These are phyloP conservation scores for Diadema setosum DNA, from an alignment of 35 echinoderm and acorn worm genomes.

Conservation along the genomic window DNA sequence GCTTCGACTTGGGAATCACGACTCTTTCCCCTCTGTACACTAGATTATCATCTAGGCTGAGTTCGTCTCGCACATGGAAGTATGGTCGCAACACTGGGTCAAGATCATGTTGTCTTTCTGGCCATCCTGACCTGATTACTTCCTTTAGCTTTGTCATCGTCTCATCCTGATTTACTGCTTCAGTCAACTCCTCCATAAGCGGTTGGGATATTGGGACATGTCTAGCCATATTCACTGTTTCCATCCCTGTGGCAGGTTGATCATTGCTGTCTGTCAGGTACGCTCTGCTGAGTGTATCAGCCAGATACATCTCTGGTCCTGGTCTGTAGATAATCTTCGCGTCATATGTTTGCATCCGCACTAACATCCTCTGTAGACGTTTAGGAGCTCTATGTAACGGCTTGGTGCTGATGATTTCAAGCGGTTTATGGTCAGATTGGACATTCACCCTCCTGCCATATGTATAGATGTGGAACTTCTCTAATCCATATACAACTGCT, in stretches of 20 bases:
- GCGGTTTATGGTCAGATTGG: constrained; percentile 53
- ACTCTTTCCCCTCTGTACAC: too few species aligned
- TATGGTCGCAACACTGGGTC: not conserved
- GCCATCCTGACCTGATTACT: not conserved
- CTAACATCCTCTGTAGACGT: too few species aligned
- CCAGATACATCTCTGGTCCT: too few species aligned
- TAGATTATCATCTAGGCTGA: not conserved
- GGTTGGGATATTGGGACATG: too few species aligned
- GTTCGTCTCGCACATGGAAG: not conserved
- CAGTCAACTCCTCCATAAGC: too few species aligned
- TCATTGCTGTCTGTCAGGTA: too few species aligned
- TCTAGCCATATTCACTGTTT: too few species aligned
- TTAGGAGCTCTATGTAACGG: constrained; percentile 41
- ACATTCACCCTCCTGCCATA: constrained; percentile 38
- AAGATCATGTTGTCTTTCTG: not conserved
- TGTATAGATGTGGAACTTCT: constrained; percentile 57
- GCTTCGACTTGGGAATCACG: not conserved
- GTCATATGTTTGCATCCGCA: too few species aligned
- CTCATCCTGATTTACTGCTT: not conserved
- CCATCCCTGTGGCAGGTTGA: too few species aligned
- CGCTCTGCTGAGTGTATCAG: too few species aligned
- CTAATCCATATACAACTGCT: constrained; percentile 27
- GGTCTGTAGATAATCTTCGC: too few species aligned
- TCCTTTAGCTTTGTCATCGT: not conserved
- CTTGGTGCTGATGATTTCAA: constrained; percentile 57